Conservation (phyloP, 2,797 vertebrate species). For the Platyrinchus mystaceus region DNA sequence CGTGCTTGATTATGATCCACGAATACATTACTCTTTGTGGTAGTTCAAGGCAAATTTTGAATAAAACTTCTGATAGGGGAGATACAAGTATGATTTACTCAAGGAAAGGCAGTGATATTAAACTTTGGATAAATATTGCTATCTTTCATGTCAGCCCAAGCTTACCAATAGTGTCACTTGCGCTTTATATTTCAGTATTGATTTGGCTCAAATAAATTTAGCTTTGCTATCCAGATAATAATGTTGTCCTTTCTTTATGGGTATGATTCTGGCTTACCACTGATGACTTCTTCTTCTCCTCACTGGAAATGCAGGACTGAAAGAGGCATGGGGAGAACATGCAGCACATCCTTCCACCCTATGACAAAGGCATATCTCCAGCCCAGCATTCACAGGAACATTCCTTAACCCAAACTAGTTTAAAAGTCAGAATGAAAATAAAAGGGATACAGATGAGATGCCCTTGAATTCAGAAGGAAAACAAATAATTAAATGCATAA, state of each 20-base stretch:
- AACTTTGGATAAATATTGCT: not conserved
- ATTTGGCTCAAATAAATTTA: not conserved
- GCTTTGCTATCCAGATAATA: not conserved
- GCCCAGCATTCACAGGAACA: not conserved
- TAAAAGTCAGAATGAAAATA: not conserved
- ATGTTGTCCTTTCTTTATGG: rapidly evolving
- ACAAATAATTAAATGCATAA: not conserved
- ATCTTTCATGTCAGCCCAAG: not conserved
- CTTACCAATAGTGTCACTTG: not conserved
- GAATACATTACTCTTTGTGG: not conserved
- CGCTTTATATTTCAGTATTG: not conserved
- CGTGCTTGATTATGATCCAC: not conserved
- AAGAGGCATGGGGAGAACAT: not conserved
- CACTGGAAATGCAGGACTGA: rapidly evolving
- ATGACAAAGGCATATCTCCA: not conserved
- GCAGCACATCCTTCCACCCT: not conserved
- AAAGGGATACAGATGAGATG: not conserved
- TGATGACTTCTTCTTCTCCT: not conserved
- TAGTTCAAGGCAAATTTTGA: not conserved
- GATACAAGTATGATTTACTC: not conserved
- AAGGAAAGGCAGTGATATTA: not conserved
- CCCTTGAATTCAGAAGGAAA: not conserved
- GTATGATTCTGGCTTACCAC: not conserved
- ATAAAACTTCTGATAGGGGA: not conserved
- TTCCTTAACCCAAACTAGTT: rapidly evolving